Percentiles rank a stretch among this genome's conserved stretches.
Evolutionary conservation across 1,140 invertebrate genomes (phyloP).

Genomic region (Drosophila baimaii): DNA sequence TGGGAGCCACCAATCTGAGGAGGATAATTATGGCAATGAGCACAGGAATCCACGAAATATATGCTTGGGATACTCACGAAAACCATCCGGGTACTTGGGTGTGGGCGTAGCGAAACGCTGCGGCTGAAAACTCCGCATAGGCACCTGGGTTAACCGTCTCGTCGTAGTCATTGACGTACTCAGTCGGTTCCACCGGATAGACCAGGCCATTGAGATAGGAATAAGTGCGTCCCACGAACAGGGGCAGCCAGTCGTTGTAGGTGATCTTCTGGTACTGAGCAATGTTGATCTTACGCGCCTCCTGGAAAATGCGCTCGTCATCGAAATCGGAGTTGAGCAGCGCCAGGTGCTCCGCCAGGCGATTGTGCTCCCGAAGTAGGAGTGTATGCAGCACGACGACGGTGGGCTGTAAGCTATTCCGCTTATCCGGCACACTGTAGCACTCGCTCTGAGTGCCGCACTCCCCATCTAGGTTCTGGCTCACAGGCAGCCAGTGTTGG

Average conservation of each 20-base stretch:
- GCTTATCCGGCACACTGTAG: slow-evolving; percentile 90
- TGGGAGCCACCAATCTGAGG: slow-evolving; percentile 87
- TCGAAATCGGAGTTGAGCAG: slow-evolving; percentile 93
- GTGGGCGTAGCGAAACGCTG: slow-evolving; percentile 94
- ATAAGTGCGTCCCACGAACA: slow-evolving; percentile 89
- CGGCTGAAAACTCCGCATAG: slow-evolving; percentile 92
- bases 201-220: slow-evolving; percentile 88
- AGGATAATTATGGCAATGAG: slow-evolving; percentile 20
- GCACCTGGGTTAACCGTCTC: slow-evolving; percentile 90
- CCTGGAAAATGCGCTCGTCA: slow-evolving; percentile 94
- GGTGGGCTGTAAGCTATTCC: slow-evolving; percentile 94
- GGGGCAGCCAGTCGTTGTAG: slow-evolving; percentile 94
- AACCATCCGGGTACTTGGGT: slow-evolving; percentile 91
- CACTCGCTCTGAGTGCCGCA: slow-evolving; percentile 88
- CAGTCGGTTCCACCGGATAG: slow-evolving; percentile 85
- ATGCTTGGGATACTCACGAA: slow-evolving; percentile 86
- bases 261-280: slow-evolving; percentile 92
- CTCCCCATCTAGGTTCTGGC: slow-evolving; percentile 87
- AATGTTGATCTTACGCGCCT: slow-evolving; percentile 91
- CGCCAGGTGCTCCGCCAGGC: slow-evolving; percentile 89
- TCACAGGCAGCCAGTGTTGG: slow-evolving; percentile 88
- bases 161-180: slow-evolving; percentile 95
- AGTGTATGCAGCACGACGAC: slow-evolving; percentile 92
- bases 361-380: slow-evolving; percentile 95
- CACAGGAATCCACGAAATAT: not conserved